Base-by-base conservation (phyloP, 2,888 invertebrate species). In the Parnassius orleans region DNA sequence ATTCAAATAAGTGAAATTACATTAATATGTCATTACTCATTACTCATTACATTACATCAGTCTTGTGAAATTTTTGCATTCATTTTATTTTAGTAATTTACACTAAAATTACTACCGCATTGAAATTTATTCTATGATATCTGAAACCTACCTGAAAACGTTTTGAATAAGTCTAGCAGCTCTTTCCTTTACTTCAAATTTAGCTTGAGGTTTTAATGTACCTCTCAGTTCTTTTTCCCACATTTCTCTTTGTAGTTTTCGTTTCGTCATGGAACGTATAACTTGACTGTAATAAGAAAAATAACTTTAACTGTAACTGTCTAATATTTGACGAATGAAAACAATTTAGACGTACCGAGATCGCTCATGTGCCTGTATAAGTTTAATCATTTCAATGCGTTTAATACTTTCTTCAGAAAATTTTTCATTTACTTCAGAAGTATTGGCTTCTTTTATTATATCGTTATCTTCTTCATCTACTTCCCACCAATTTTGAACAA, bases 331-430 rank as follows among this genome's bases (percentile, higher is more conserved):
- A n/a, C n/a, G 46, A 58, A 33, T 10, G 2, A 2, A 12, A 33
- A 44, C 0, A 14, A 46, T 19, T 42, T 19, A 12, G 44, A 53
- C 53, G 14, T 66, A 86, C 89, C 88, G 81, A 11, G 78, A 69
- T 66, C 74, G 81, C 67, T 87, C 88, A 53, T 87, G 86, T 43
- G 87, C 80, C 65, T 82, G 77, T 73, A 89, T 86, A 9, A 87
- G 57, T 53, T 73, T 65, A 2, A 79, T 53, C 67, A 78, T 66
- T 64, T 68, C 67, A 44, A 67, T 78, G 12, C 66, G 76, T 64
- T 71, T 67, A 15, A 78, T 65, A 12, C 72, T 68, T 72, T 80
- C 81, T 70, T 79, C 78, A 11, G 83, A 73, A 42, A 82, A 53
- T 61, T 72, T 69, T 43, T 76, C 63, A 63, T 74, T 64, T 14